Percentiles rank a stretch among this genome's conserved stretches.
Conservation (phyloP, 35 echinoderm and acorn worm species). For the Apostichopus japonicus region DNA sequence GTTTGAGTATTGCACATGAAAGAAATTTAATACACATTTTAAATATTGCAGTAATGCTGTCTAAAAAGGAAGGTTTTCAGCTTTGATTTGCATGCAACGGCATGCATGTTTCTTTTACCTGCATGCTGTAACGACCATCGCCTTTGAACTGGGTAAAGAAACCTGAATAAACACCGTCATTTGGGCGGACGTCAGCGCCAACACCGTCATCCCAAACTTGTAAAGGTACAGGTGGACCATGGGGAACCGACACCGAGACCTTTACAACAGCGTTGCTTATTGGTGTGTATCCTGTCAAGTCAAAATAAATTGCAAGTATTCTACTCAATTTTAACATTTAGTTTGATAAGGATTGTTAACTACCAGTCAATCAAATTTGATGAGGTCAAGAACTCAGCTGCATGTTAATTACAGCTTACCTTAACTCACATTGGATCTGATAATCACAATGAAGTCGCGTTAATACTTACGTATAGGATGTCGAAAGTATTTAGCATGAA, state of each 20-base stretch:
- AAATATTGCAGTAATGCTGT: too few species aligned
- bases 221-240: slow-evolving; percentile 9
- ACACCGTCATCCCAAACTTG: slow-evolving; percentile 66
- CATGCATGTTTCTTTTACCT: slow-evolving; percentile 18
- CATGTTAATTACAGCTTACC: neutral
- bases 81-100: too few species aligned
- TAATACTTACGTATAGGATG: too few species aligned
- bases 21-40: too few species aligned
- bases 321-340: too few species aligned
- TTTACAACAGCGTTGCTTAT: slow-evolving; percentile 54
- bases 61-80: too few species aligned
- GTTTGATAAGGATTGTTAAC: neutral
- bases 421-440: neutral
- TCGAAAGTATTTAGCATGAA: too few species aligned
- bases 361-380: too few species aligned
- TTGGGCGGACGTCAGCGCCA: slow-evolving; percentile 68
- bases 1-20: too few species aligned
- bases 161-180: slow-evolving; percentile 79
- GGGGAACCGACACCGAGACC: slow-evolving; percentile 32
- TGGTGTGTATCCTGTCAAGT: slow-evolving; percentile 65
- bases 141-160: slow-evolving; percentile 77
- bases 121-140: slow-evolving; percentile 63
- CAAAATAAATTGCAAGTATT: neutral
- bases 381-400: too few species aligned
- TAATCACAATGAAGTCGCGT: too few species aligned